Conservation (phyloP, 2,888 invertebrate species). For the Pammene fasciana region DNA sequence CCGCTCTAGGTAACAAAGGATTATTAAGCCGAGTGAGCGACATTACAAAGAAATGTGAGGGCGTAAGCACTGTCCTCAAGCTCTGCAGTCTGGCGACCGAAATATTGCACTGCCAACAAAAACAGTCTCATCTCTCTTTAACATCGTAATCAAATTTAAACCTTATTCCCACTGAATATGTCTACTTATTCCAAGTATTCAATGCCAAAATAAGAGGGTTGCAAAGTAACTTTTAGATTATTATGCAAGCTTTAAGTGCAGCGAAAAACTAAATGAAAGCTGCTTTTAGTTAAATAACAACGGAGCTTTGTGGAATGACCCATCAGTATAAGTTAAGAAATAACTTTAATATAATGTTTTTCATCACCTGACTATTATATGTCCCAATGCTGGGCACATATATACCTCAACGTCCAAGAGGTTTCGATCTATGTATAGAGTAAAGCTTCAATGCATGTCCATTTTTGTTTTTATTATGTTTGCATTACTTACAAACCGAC, state of each 20-base stretch:
- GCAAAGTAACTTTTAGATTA: conserved; percentile 3
- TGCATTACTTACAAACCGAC: too few species aligned
- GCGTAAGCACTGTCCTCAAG: conserved; percentile 35
- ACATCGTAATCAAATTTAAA: background rate
- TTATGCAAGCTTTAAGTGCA: conserved; percentile 37
- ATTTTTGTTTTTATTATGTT: too few species aligned
- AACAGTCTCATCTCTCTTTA: background rate
- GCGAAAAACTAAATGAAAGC: conserved; percentile 40
- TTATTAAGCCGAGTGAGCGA: conserved; percentile 43
- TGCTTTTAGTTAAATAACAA: conserved; percentile 40
- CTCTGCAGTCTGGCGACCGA: conserved; percentile 28
- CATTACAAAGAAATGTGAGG: conserved; percentile 40
- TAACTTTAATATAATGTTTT: too few species aligned
- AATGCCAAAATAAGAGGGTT: background rate
- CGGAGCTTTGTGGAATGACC: conserved; percentile 33
- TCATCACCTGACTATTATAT: too few species aligned
- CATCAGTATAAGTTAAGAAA: conserved; percentile 8
- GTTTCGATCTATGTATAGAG: too few species aligned
- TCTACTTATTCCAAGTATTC: background rate
- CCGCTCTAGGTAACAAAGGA: conserved; percentile 41
- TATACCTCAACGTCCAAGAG: too few species aligned
- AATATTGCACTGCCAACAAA: conserved; percentile 19
- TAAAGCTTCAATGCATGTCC: too few species aligned
- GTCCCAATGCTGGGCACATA: too few species aligned
- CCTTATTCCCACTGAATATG: background rate